Evolutionary conservation across 2,797 vertebrate species (phyloP), one percentile per base, ranked within the genome.

Genomic region (Myotis findleyi): DNA sequence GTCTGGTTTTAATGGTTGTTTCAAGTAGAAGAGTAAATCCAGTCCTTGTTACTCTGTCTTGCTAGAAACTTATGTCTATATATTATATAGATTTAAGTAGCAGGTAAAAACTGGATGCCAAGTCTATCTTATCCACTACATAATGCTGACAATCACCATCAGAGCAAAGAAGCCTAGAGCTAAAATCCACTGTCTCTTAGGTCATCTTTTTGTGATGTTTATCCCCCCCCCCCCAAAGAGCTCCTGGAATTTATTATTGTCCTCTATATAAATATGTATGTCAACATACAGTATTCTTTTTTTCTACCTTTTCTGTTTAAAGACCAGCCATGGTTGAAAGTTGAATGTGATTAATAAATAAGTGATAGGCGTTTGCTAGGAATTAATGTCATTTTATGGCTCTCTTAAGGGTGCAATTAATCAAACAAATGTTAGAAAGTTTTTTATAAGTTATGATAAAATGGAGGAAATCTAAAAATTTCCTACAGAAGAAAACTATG

Each of bases 371-470:
- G 1, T 51, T 90, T 73, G 30, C 10, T 92, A 68, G 7, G 27
- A 94, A 72, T 87, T 95, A 23, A 36, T 84, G 12, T 59, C 23
- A 51, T 77, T 82, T 96, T 73, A 59, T 90, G 71, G 30, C 41
- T 75, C 41, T 68, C 13, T 3, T 82, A 76, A 77, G n/a, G 44
- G 36, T 69, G 8, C 7, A 41, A 75, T 64, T 85, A 73, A 90
- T 85, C 23, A 72, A 76, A 77, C 33, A 87, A 92, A 59, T 55
- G 7, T 25, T 86, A 47, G 17, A 59, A 69, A n/a, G 18, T 20
- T 73, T 92, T 86, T 53, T 66, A 17, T 33, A 92, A 82, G 6
- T 62, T 82, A 57, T 92, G 87, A 92, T 82, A 79, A 62, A 71
- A 83, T 79, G n/a, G 53, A 81, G 51, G 1, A 41, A 81, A 12